Conservation (phyloP, 2,797 vertebrate species). For the Taenioides sp. region DNA sequence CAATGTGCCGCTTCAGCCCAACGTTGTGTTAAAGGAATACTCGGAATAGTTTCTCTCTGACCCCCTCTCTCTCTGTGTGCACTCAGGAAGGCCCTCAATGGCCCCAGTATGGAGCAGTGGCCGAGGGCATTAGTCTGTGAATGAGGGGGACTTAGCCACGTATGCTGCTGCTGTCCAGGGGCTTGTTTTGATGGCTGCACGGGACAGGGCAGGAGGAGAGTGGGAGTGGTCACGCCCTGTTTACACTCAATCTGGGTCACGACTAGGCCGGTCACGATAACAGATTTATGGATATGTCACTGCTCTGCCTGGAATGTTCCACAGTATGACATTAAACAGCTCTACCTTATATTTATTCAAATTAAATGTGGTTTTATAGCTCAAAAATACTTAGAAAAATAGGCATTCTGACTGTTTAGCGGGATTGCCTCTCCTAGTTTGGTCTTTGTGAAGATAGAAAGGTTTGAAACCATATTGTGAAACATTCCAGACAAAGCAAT, state of each 20-base stretch:
- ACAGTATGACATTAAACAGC: too few relatives aligned
- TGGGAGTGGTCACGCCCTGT: constrained; percentile 65
- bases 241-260: constrained; percentile 58
- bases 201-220: constrained; percentile 44
- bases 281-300: too few relatives aligned
- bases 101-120: constrained; percentile 67
- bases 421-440: too few relatives aligned
- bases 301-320: too few relatives aligned
- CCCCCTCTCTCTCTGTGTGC: constrained; percentile 53
- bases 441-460: too few relatives aligned
- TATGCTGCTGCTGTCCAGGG: constrained; percentile 54
- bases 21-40: constrained; percentile 65
- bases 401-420: too few relatives aligned
- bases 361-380: too few relatives aligned
- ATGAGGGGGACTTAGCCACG: constrained; percentile 73
- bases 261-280: too few relatives aligned
- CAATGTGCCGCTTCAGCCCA: constrained; percentile 74
- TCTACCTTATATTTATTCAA: too few relatives aligned
- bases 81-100: constrained; percentile 77
- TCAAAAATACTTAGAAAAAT: too few relatives aligned
- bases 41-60: constrained; percentile 75
- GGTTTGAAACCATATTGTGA: too few relatives aligned
- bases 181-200: constrained; percentile 77
- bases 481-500: too few relatives aligned
- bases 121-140: constrained; percentile 77